Evolutionary conservation across 92 coral and sea anemone species (phyloP), one percentile per base, ranked within the genome.

Genomic region (Palythoa grandiflora): DNA sequence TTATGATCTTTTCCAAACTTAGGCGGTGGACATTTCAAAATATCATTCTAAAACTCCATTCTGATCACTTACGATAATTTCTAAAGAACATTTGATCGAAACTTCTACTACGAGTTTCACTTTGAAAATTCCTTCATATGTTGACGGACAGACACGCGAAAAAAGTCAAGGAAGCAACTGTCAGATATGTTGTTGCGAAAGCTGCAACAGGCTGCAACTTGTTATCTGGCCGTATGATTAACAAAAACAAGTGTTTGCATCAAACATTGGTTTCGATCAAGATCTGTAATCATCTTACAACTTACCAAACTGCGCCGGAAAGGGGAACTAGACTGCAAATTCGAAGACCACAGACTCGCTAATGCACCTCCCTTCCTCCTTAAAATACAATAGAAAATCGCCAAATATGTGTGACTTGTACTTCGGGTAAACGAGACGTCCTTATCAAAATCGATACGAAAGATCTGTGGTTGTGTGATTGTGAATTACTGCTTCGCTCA

Each of bases 271-370:
- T 63, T 65, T 9, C 28, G 61, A 81, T 68, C 84, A 39, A 68
- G 20, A 60, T 61, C 84, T 65, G 5, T 81, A 16, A 81, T 68
- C 75, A 81, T 44, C 35, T 81, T 68, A n/a, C 10, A 39, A 81
- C 86, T 81, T 81, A 81, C 86, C 86, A 81, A 81, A 81, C 86
- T 81, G 50, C 61, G 74, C 86, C 86, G 86, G 86, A 81, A 81
- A 66, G 60, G 61, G 86, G 44, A 80, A 80, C 60, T 70, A 12
- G 44, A n/a, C 72, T 39, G 59, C 53, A 80, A 54, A 40, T 60
- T 68, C 86, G 83, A 77, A 47, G 75, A 63, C 86, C 86, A 35
- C 86, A 47, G 59, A 65, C 38, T 47, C 75, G 74, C 80, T 12
- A 21, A 21, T 12, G 80, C 80, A 14, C 68, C 68, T 54, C 83